Percentiles rank a stretch among this genome's conserved stretches.
phyloP scores from a whole-genome alignment of 2,888 invertebrate species.

The Chrysotoxum bicinctum region DNA sequence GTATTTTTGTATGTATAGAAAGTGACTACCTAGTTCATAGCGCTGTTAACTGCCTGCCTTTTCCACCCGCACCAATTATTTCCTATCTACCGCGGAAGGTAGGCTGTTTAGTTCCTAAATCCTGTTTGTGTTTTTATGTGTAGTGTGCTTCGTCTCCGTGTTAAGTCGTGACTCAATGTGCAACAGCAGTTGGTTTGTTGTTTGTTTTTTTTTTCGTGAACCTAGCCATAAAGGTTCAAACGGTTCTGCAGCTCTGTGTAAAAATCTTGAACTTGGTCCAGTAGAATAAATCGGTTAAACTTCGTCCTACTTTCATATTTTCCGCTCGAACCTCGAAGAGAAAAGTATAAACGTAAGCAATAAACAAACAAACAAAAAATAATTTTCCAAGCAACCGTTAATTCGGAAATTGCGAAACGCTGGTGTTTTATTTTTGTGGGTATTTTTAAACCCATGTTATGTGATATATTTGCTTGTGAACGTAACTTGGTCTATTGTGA shows the following conservation, averaged over 20 bases:
- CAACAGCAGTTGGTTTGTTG: conserved; percentile 21
- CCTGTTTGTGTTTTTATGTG: conserved; percentile 42
- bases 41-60: conserved; percentile 31
- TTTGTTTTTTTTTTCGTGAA: conserved; percentile 34
- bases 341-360: not conserved
- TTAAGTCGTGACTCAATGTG: conserved; percentile 46
- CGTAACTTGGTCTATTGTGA: conserved; percentile 51
- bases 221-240: conserved; percentile 56
- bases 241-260: conserved; percentile 46
- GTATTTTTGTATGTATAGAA: conserved; percentile 7
- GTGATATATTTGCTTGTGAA: conserved; percentile 43
- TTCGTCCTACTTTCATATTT: conserved; percentile 64
- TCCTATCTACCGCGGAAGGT: conserved; percentile 20
- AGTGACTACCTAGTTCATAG: conserved; percentile 49
- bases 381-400: conserved; percentile 1
- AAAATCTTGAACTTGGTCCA: conserved; percentile 62
- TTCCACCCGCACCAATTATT: conserved; percentile 43
- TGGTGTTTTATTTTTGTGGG: not conserved
- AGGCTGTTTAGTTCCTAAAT: conserved; percentile 53
- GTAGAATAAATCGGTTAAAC: conserved; percentile 42
- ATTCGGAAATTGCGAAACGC: conserved; percentile 18
- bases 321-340: not conserved
- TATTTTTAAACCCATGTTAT: conserved; percentile 20
- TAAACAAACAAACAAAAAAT: not conserved
- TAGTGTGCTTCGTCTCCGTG: conserved; percentile 18